Evolutionary conservation across 2,888 invertebrate genomes (phyloP).

Genomic region (Axea sp.): DNA sequence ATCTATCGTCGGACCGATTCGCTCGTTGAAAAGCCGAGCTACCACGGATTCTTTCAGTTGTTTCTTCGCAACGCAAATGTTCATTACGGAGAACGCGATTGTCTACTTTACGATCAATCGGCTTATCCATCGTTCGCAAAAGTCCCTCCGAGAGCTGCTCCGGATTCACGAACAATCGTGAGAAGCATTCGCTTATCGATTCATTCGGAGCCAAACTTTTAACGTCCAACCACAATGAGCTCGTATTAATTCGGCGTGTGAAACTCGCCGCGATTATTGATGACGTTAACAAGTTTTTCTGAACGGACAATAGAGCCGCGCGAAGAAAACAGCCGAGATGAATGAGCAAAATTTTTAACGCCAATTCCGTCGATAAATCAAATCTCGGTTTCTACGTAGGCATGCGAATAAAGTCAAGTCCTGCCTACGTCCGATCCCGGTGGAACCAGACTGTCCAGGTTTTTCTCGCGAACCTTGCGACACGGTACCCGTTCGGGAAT

Average conservation of each 20-base stretch:
- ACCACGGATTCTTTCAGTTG: not conserved
- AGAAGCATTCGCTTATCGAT: too few relatives aligned
- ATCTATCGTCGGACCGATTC: constrained; percentile 4
- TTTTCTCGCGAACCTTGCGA: constrained; percentile 17
- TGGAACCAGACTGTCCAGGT: constrained; percentile 46
- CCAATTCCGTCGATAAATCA: constrained; percentile 17
- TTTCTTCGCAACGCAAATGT: not conserved
- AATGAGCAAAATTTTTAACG: constrained; percentile 8
- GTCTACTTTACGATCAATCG: too few relatives aligned
- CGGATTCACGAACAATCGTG: too few relatives aligned
- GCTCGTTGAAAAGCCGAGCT: constrained; percentile 1
- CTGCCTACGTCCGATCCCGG: constrained; percentile 24
- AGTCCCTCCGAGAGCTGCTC: too few relatives aligned
- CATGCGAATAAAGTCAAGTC: constrained; percentile 15
- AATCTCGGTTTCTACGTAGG: constrained; percentile 16
- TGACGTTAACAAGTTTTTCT: not conserved
- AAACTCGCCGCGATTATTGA: too few relatives aligned
- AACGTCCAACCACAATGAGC: too few relatives aligned
- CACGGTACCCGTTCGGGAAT: constrained; percentile 23
- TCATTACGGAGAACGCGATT: too few relatives aligned
- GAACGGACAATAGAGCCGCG: not conserved
- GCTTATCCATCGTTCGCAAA: too few relatives aligned
- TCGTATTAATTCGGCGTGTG: too few relatives aligned
- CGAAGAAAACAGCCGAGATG: not conserved
- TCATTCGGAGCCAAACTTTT: too few relatives aligned